Evolutionary conservation across 2,888 invertebrate species (phyloP).

Genomic region (Sinohyriopsis cumingii): DNA sequence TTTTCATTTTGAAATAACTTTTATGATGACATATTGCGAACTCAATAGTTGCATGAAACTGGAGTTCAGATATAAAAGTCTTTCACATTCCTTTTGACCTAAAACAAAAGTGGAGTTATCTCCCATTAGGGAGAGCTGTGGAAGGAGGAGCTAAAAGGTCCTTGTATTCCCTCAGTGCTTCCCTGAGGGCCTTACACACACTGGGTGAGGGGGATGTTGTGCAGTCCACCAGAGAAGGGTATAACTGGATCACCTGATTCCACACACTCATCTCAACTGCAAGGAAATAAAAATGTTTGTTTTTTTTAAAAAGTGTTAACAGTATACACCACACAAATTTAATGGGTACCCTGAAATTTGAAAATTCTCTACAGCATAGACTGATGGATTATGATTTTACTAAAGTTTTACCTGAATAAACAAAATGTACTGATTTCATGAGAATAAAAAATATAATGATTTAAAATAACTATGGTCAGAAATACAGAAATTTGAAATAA

Average conservation of each 20-base stretch:
- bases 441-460: too few relatives aligned
- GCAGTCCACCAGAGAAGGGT: constrained; percentile 91
- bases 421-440: too few relatives aligned
- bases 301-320: not conserved
- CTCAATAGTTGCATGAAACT: too few relatives aligned
- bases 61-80: too few relatives aligned
- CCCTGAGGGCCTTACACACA: constrained; percentile 85
- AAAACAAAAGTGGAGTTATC: constrained; percentile 5
- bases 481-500: too few relatives aligned
- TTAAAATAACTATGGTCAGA: too few relatives aligned
- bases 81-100: too few relatives aligned
- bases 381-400: too few relatives aligned
- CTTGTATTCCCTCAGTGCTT: constrained; percentile 88
- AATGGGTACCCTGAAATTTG: not conserved
- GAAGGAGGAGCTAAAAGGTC: constrained; percentile 64
- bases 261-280: constrained; percentile 90
- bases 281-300: constrained; percentile 49
- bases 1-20: too few relatives aligned
- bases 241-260: constrained; percentile 93
- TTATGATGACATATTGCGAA: too few relatives aligned
- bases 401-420: too few relatives aligned
- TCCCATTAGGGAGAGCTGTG: constrained; percentile 23
- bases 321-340: constrained; percentile 3
- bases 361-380: too few relatives aligned
- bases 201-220: constrained; percentile 85